phyloP scores from a whole-genome alignment of 2,113 vertebrate species.

The Scytalopus superciliaris region DNA sequence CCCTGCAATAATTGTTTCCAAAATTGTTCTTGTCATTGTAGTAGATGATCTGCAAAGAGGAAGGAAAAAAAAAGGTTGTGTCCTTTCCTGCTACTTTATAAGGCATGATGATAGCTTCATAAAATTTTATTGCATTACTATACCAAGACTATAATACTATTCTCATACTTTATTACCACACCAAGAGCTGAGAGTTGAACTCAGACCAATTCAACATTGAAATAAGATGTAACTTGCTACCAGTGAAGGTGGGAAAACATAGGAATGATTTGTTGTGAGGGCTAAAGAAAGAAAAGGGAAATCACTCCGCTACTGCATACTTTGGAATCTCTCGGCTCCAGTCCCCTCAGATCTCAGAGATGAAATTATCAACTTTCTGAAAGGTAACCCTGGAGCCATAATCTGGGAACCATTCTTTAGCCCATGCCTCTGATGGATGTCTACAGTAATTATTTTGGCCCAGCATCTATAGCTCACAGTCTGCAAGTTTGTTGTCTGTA shows the following conservation, averaged over 20 bases:
- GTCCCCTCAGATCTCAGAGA: neutral
- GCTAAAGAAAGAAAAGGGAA: neutral
- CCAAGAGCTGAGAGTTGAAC: slow-evolving; percentile 20
- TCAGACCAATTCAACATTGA: slow-evolving; percentile 30
- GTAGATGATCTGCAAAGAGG: slow-evolving; percentile 29
- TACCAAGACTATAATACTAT: slow-evolving; percentile 11
- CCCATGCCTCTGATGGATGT: neutral
- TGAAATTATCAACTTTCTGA: neutral
- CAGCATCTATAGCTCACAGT: neutral
- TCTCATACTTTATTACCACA: slow-evolving; percentile 9
- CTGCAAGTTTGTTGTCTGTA: neutral
- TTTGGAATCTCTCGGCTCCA: neutral
- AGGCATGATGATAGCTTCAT: slow-evolving; percentile 51
- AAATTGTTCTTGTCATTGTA: slow-evolving; percentile 41
- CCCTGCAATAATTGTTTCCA: slow-evolving; percentile 18
- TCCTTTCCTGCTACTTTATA: slow-evolving; percentile 59
- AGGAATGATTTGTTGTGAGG: neutral
- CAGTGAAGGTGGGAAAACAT: neutral
- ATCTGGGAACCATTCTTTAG: neutral
- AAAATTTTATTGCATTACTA: slow-evolving; percentile 59
- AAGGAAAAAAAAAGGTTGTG: neutral
- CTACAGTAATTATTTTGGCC: neutral
- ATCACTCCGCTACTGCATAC: neutral
- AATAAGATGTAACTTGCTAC: slow-evolving; percentile 21
- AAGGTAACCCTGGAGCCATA: neutral